Percentiles rank a stretch among this genome's conserved stretches.
phyloP scores from a whole-genome alignment of 2,888 invertebrate species.

The Hirtodrosophila alboralis region DNA sequence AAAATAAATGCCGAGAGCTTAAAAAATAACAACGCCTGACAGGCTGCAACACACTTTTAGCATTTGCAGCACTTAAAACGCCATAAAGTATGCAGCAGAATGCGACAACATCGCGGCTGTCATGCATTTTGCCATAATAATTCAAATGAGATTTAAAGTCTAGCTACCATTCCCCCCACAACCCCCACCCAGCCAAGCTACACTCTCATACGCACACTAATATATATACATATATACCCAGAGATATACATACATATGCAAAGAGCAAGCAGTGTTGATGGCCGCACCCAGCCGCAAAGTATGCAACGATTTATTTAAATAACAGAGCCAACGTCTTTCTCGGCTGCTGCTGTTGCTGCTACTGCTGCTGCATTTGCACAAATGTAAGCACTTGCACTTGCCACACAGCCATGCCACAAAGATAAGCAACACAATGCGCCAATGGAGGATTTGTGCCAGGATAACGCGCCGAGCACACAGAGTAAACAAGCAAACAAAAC shows the following conservation, averaged over 20 bases:
- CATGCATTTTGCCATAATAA: slow-evolving; percentile 79
- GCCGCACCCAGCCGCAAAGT: slow-evolving; percentile 76
- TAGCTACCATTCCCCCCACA: slow-evolving; percentile 2
- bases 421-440: slow-evolving; percentile 63
- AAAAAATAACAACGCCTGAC: slow-evolving; percentile 44
- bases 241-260: background rate
- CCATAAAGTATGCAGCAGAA: slow-evolving; percentile 67
- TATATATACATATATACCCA: background rate
- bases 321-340: slow-evolving; percentile 59
- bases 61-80: slow-evolving; percentile 68
- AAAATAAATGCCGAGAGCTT: slow-evolving; percentile 3
- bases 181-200: background rate
- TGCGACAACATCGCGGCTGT: slow-evolving; percentile 63
- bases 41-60: slow-evolving; percentile 55
- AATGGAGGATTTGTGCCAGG: slow-evolving; percentile 59
- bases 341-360: slow-evolving; percentile 15
- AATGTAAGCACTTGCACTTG: slow-evolving; percentile 52
- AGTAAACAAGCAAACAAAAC: slow-evolving; percentile 59
- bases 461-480: slow-evolving; percentile 32
- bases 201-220: slow-evolving; percentile 7
- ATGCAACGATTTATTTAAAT: slow-evolving; percentile 82
- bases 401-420: slow-evolving; percentile 32
- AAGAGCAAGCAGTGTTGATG: slow-evolving; percentile 46
- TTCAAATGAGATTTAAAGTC: slow-evolving; percentile 82
- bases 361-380: slow-evolving; percentile 51